Percentiles rank a stretch among this genome's conserved stretches.
Conservation (phyloP, 2,888 invertebrate species). For the Metallyticus violacea region DNA sequence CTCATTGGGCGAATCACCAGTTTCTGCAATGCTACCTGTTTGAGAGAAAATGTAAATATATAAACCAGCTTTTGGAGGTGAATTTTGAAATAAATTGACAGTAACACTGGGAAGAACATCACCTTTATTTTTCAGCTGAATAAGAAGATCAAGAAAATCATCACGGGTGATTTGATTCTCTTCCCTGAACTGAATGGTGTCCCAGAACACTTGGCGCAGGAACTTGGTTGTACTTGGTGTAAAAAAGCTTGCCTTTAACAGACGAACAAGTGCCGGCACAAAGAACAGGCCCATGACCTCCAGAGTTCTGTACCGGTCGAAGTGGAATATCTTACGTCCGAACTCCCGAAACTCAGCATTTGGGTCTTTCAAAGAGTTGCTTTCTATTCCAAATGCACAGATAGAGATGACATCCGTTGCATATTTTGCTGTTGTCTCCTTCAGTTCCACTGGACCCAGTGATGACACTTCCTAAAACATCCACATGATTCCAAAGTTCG, state of each 20-base stretch:
- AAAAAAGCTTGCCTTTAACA: slow-evolving; percentile 16
- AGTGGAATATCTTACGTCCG: slow-evolving; percentile 30
- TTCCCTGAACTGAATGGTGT: slow-evolving; percentile 27
- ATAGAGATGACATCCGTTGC: slow-evolving; percentile 34
- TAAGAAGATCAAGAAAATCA: slow-evolving; percentile 32
- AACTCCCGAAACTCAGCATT: slow-evolving; percentile 33
- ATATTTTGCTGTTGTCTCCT: slow-evolving; percentile 32
- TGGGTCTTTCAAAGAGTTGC: slow-evolving; percentile 32
- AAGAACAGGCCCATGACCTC: slow-evolving; percentile 30
- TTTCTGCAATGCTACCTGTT: neutral
- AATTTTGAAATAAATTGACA: no score
- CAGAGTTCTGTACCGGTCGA: slow-evolving; percentile 17
- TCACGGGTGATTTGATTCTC: slow-evolving; percentile 20
- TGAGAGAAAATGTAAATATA: no score
- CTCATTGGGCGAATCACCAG: neutral
- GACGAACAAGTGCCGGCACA: slow-evolving; percentile 22
- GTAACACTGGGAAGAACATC: neutral
- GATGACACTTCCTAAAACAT: neutral
- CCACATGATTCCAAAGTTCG: no score
- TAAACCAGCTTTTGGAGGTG: no score
- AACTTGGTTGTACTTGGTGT: slow-evolving; percentile 17
- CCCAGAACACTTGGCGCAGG: slow-evolving; percentile 32
- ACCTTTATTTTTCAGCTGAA: slow-evolving; percentile 32
- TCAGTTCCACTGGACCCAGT: slow-evolving; percentile 19
- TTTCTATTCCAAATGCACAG: slow-evolving; percentile 33